Evolutionary conservation across 2,888 invertebrate species (phyloP).

Genomic region (Apamea anceps): DNA sequence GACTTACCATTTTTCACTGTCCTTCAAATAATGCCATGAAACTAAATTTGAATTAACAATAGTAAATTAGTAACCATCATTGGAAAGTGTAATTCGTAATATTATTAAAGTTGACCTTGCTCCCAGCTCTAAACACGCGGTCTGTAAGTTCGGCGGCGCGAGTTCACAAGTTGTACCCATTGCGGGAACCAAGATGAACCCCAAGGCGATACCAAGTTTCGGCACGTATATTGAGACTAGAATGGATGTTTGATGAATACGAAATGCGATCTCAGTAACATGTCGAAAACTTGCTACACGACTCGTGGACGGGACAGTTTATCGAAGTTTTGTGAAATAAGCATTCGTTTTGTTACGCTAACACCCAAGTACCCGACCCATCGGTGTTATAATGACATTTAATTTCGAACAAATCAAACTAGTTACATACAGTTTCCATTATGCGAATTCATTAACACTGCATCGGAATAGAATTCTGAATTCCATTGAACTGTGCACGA

Average conservation of each 20-base stretch:
- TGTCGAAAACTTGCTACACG: conserved; percentile 71
- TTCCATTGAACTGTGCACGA: conserved; percentile 81
- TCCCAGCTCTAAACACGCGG: conserved; percentile 80
- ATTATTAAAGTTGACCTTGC: conserved; percentile 75
- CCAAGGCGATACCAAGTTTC: conserved; percentile 82
- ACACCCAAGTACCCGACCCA: conserved; percentile 35
- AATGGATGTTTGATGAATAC: conserved; percentile 86
- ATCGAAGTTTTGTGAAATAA: conserved; percentile 66
- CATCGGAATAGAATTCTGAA: conserved; percentile 80
- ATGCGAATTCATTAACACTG: conserved; percentile 79
- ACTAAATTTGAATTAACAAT: background rate
- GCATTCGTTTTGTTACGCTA: conserved; percentile 57
- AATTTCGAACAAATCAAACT: conserved; percentile 75
- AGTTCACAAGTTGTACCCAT: conserved; percentile 82
- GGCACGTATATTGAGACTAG: conserved; percentile 83
- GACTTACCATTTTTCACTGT: background rate
- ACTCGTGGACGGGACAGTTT: conserved; percentile 66
- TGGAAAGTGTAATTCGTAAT: conserved; percentile 57
- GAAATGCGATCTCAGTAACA: conserved; percentile 77
- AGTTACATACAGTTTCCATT: conserved; percentile 74
- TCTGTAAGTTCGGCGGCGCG: conserved; percentile 76
- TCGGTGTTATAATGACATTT: conserved; percentile 63
- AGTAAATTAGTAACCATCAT: background rate
- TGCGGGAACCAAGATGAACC: conserved; percentile 85
- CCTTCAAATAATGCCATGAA: background rate